These are phyloP conservation scores for Peromyscus eremicus DNA, from an alignment of 2,797 vertebrate genomes.

Conservation along the genomic window DNA sequence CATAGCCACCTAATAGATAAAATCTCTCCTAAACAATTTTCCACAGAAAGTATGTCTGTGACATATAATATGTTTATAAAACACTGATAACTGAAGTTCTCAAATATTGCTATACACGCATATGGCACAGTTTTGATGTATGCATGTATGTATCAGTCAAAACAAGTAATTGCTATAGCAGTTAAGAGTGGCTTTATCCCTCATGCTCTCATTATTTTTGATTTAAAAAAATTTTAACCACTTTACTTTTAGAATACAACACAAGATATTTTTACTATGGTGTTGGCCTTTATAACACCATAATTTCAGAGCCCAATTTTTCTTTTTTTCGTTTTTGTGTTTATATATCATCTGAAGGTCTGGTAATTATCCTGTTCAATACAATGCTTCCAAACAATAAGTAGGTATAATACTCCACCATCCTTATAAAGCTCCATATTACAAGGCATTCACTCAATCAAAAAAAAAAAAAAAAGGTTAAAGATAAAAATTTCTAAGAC, in stretches of 20 bases:
- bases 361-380: conserved; percentile 80
- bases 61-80: conserved; percentile 75
- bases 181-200: conserved; percentile 71
- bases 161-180: conserved; percentile 75
- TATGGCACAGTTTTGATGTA: conserved; percentile 65
- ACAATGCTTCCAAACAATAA: conserved; percentile 78
- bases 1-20: conserved; percentile 58
- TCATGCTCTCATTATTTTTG: conserved; percentile 78
- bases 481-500: conserved; percentile 76
- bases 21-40: conserved; percentile 75
- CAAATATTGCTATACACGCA: conserved; percentile 73
- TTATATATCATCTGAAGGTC: conserved; percentile 60
- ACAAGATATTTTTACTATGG: conserved; percentile 72
- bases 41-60: conserved; percentile 70
- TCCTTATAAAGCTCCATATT: conserved; percentile 92
- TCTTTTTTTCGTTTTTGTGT: conserved; percentile 70
- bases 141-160: conserved; percentile 2
- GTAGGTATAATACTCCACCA: conserved; percentile 90
- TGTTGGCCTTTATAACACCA: background rate
- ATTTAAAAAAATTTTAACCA: conserved; percentile 55
- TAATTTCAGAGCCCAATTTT: conserved; percentile 76
- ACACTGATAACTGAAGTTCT: conserved; percentile 79
- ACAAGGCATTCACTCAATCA: conserved; percentile 87
- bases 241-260: conserved; percentile 76
- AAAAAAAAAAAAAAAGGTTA: conserved; percentile 20